phyloP scores from a whole-genome alignment of 2,888 invertebrate species.

The Tetragonula carbonaria region DNA sequence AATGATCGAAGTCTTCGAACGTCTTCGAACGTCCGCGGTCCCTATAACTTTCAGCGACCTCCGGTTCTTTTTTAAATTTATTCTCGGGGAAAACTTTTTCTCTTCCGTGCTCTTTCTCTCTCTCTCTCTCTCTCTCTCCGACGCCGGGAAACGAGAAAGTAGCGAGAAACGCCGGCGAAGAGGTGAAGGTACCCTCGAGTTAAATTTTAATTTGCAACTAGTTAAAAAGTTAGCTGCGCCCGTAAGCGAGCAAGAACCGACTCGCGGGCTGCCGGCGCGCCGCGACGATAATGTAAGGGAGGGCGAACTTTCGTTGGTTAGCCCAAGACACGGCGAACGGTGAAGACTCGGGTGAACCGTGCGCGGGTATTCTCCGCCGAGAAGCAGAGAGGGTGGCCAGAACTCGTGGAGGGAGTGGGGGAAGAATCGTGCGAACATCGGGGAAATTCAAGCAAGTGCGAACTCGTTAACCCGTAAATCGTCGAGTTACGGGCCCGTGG shows the following conservation, averaged over 20 bases:
- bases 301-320: slow-evolving; percentile 67
- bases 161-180: slow-evolving; percentile 26
- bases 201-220: slow-evolving; percentile 80
- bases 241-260: slow-evolving; percentile 43
- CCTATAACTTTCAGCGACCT: slow-evolving; percentile 16
- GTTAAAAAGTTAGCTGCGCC: slow-evolving; percentile 76
- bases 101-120: background rate
- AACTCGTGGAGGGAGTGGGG: background rate
- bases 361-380: background rate
- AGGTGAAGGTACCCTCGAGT: slow-evolving; percentile 64
- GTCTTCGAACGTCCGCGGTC: slow-evolving; percentile 1
- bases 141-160: slow-evolving; percentile 41
- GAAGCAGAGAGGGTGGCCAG: background rate
- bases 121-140: background rate
- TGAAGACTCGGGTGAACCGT: too few species aligned
- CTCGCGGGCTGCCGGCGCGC: slow-evolving; percentile 29
- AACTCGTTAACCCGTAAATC: slow-evolving; percentile 66
- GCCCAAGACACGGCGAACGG: slow-evolving; percentile 45
- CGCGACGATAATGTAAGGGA: slow-evolving; percentile 70
- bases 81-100: slow-evolving; percentile 1
- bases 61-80: slow-evolving; percentile 38
- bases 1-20: slow-evolving; percentile 16
- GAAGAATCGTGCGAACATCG: slow-evolving; percentile 59
- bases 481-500: slow-evolving; percentile 34
- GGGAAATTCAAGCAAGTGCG: slow-evolving; percentile 62